Base-by-base conservation (phyloP, 1,140 invertebrate genomes). In the Cotesia chilonis region DNA sequence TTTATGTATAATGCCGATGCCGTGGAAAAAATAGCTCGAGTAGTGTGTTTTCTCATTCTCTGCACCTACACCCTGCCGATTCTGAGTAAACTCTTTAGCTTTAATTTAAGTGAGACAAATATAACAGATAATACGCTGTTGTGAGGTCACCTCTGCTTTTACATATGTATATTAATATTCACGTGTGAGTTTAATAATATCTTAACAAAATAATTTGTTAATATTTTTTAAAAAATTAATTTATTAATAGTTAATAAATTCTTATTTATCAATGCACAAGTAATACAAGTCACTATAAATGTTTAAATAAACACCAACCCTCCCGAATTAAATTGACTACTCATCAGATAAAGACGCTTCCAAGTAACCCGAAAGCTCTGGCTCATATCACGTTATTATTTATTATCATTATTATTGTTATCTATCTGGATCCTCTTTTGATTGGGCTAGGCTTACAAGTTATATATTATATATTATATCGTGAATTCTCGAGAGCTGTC, bases 301-400 rank as follows among this genome's bases (percentile, higher is more conserved):
- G 83, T 84, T 84, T 83, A 75, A 82, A 83, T 28, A 28, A 28
- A 28, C 28, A 28, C 28, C 28, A 28, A 28, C 28, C 28, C 78
- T 81, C 80, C 79, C 79, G 78, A 83, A 83, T 82, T 81, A 83
- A 83, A 77, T 80, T 28, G 28, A 28, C 28, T 28, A 28, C 28
- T 77, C 74, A 78, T 76, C 82, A 82, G 81, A 84, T 83, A 83
- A 83, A 83, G 80, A 28, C 78, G 80, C 37, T 78, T 83, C 79
- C 78, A 77, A 81, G 77, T 78, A 73, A 77, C 68, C 52, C 73
- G 72, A 57, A 75, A 55, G 54, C 70, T 80, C 77, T 84, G 82
- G 81, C 77, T 81, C 78, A 74, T 81, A 81, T 84, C 81, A 78
- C 71, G 66, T 60, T 55, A 57, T 72, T 55, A 64, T 66, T 72